Evolutionary conservation across 2,797 vertebrate species (phyloP).

Genomic region (Sebastes paucispinis): DNA sequence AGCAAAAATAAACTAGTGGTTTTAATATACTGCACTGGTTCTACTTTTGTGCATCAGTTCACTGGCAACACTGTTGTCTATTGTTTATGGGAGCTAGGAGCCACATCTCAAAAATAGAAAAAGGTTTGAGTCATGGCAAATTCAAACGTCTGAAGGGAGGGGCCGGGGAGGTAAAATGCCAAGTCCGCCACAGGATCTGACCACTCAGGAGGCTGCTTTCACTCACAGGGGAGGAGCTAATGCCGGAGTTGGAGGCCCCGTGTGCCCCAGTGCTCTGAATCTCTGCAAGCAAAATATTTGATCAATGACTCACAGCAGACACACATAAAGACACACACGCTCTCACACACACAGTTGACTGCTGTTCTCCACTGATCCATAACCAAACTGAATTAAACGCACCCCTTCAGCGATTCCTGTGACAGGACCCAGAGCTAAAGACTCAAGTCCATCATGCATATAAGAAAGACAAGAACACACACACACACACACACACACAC

Average conservation of each 20-base stretch:
- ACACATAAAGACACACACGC: constrained; percentile 37
- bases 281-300: constrained; percentile 82
- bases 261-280: constrained; percentile 61
- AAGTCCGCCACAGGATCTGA: constrained; percentile 49
- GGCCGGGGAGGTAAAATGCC: constrained; percentile 45
- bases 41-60: constrained; percentile 7
- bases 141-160: constrained; percentile 56
- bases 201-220: constrained; percentile 64
- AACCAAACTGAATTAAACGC: constrained; percentile 54
- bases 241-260: constrained; percentile 59
- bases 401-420: constrained; percentile 38
- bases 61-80: constrained; percentile 25
- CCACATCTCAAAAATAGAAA: constrained; percentile 53
- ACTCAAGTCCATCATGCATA: constrained; percentile 36
- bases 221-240: constrained; percentile 58
- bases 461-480: not conserved
- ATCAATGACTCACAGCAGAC: constrained; percentile 83
- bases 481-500: not conserved
- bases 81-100: constrained; percentile 46
- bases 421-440: constrained; percentile 34
- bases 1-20: not conserved
- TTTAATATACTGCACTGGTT: not conserved
- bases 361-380: constrained; percentile 48
- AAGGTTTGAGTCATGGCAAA: constrained; percentile 63
- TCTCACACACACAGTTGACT: not conserved